Base-by-base conservation (phyloP, 1,140 invertebrate species). In the Venturia canescens region DNA sequence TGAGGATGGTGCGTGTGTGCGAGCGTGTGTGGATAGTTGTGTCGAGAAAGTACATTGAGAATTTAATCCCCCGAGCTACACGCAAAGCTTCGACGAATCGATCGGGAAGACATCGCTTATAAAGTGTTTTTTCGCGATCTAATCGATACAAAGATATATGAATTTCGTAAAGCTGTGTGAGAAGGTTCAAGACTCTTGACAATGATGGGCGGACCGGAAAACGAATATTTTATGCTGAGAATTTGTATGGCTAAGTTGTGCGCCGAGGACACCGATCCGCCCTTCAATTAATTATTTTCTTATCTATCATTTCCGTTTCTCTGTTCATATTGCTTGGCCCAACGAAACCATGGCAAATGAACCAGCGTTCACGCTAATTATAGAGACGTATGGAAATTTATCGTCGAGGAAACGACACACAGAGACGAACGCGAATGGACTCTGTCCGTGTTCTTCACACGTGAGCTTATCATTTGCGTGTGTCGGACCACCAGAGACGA, bases 41-140 rank as follows among this genome's bases (percentile, higher is more conserved):
- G 4, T 21, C 11, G 4, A 27, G 29, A 16, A 69, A 69, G 7
- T 31, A 69, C 69, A 44, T 44, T 71, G 69, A 2, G 69, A 71
- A 71, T 71, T 71, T 71, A 71, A 71, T 71, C 69, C 69, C 31
- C 21, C 34, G 69, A 71, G 69, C 69, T 29, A 11, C 69, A 71
- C 69, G 69, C 69, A 63, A 71, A 71, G 31, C 31, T n/a, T 71
- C 69, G 69, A 21, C 69, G 34, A 71, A 71, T 48, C 31, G 34
- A 48, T 71, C 34, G 34, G 31, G 6, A 6, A 16, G 3, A 26
- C 18, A 44, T 71, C 69, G 69, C 34, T 71, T 53, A 2, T 53
- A 53, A n/a, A n/a, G n/a, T 34, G 23, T 71, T 29, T 29, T 29
- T 31, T 71, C 31, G 13, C 18, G 38, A 71, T 71, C 21, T 44